Base-by-base conservation (phyloP, 2,113 vertebrate genomes). In the Bufo gargarizans region DNA sequence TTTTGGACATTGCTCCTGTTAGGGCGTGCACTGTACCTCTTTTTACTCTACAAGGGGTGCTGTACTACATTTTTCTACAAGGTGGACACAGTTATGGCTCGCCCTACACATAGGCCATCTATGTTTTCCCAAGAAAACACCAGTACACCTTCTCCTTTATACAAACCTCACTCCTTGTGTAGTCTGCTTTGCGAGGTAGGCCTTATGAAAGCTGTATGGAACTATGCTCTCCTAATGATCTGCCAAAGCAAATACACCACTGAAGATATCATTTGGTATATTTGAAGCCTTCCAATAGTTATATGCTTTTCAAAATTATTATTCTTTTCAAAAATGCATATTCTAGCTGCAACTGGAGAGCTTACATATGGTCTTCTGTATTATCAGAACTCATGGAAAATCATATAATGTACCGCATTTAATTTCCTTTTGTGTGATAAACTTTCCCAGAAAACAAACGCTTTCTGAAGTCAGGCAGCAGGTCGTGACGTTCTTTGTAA, bases 381-480 rank as follows among this genome's bases (percentile, higher is more conserved):
- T 56, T 45, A 72, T 71, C 22, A 17, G 49, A 16, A 49, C 72
- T 49, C 69, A 49, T 49, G 13, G 17, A 50, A 76, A 76, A 9
- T 17, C 72, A 49, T 50, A 14, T 76, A 76, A 76, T 49, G 72
- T 49, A 33, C 33, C 33, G 33, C 1, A 76, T 50, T 76, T 17
- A 0, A 76, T 76, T 78, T 14, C 50, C 50, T 78, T 78, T 56
- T 78, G 86, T 89, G 89, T 90, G 90, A 80, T 89, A 56, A 88
- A 88, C 43, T 91, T 92, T 92, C 90, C 88, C 63, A 91, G 85
- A 86, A 83, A 65, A 88, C 84, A 81, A 91, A 81, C 85, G 85
- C 88, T 72, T 71, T 91, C 90, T 43, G 0, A 89, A 89, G 85
- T 63, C 87, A 86, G 76, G 77, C 71, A 80, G 16, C 89, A 90